Percentiles rank a stretch among this genome's conserved stretches.
Evolutionary conservation across 2,797 vertebrate genomes (phyloP).

Genomic region (Cyclopterus lumpus): DNA sequence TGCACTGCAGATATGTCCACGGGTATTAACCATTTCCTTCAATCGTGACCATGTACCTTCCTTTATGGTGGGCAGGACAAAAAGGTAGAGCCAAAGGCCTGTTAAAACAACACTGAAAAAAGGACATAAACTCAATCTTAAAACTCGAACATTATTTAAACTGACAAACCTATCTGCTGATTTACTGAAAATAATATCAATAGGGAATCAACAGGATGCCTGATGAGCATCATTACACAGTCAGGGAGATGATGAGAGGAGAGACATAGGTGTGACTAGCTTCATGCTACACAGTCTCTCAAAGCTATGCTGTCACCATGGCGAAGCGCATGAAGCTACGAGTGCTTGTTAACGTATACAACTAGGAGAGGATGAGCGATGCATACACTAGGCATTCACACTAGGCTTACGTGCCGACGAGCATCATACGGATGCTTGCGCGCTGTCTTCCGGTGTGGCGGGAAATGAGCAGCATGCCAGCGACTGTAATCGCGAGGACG

Average conservation of each 20-base stretch:
- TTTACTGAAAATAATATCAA: neutral
- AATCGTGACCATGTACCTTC: neutral
- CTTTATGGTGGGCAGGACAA: neutral
- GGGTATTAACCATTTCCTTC: neutral
- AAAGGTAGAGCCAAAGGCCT: neutral
- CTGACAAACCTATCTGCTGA: neutral
- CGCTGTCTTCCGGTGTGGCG: conserved; percentile 18
- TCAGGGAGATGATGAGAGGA: conserved; percentile 18
- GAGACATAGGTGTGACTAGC: conserved; percentile 12
- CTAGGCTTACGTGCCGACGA: conserved; percentile 31
- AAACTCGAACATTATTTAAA: neutral
- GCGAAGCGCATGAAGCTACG: conserved; percentile 11
- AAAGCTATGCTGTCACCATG: conserved; percentile 24
- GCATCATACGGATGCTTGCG: conserved; percentile 11
- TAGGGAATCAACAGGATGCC: neutral
- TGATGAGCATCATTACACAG: neutral
- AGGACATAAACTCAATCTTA: neutral
- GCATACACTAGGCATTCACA: too few species aligned
- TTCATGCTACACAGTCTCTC: conserved; percentile 4
- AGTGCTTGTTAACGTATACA: conserved; percentile 20
- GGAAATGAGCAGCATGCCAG: conserved; percentile 44
- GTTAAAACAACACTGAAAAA: neutral
- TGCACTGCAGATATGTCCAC: conserved; percentile 32
- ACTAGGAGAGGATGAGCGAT: conserved; percentile 10
- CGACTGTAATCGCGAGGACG: conserved; percentile 59